phyloP scores from a whole-genome alignment of 2,113 vertebrate species.

The Orcinus orca region DNA sequence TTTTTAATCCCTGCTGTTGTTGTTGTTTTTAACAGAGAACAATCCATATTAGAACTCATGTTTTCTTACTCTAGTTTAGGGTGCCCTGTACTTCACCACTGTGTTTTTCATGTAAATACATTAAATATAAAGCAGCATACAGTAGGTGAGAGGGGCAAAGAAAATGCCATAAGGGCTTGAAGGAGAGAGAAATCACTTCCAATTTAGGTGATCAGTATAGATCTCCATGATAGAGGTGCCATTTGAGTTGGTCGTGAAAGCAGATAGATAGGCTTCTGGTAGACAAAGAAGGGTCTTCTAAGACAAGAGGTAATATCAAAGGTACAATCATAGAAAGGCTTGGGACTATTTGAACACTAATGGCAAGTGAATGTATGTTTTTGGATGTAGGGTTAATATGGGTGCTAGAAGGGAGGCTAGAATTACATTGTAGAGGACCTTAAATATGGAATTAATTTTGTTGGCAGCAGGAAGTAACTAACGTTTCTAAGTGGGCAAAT shows the following conservation, averaged over 20 bases:
- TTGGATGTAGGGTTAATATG: neutral
- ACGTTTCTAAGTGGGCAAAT: neutral
- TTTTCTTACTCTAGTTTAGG: neutral
- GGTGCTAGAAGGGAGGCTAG: neutral
- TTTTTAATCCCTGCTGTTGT: neutral
- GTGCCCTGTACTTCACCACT: neutral
- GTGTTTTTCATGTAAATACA: conserved; percentile 10
- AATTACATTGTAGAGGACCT: neutral
- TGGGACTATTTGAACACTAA: conserved; percentile 13
- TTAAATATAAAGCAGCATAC: neutral
- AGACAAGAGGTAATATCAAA: neutral
- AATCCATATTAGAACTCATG: neutral
- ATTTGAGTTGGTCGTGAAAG: neutral
- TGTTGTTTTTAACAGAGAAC: neutral
- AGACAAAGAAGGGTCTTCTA: neutral
- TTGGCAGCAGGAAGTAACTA: conserved; percentile 8
- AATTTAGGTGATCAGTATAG: neutral
- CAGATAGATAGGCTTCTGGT: neutral
- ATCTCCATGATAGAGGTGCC: neutral
- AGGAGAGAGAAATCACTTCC: conserved; percentile 18
- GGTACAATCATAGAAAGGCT: neutral
- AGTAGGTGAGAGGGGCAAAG: neutral
- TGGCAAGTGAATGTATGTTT: neutral
- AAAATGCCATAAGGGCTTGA: neutral
- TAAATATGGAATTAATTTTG: neutral